Conservation (phyloP, 2,113 vertebrate species). For the Andinoacara biseriatus region DNA sequence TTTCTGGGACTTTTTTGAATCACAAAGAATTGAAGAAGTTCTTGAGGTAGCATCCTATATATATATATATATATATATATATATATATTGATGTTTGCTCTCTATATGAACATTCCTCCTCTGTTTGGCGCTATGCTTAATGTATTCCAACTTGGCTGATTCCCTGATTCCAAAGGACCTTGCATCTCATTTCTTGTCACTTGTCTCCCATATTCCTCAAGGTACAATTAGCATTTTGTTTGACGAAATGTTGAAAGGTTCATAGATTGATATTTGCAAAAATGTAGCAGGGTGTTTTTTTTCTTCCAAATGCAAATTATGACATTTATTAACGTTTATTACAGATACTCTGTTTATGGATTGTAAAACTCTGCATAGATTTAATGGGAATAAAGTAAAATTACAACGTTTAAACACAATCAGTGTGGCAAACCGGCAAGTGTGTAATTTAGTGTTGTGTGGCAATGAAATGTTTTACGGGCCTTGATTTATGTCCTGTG, state of each 20-base stretch:
- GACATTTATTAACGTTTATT: slow-evolving; percentile 99
- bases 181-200: slow-evolving; percentile 99
- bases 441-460: slow-evolving; percentile 98
- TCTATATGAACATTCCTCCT: slow-evolving; percentile 14
- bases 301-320: slow-evolving; percentile 96
- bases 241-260: slow-evolving; percentile 99
- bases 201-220: slow-evolving; percentile 99
- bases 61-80: neutral
- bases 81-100: neutral
- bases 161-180: slow-evolving; percentile 97
- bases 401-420: slow-evolving; percentile 99
- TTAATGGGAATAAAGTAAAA: slow-evolving; percentile 99
- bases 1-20: neutral
- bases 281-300: slow-evolving; percentile 90
- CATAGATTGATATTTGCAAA: slow-evolving; percentile 99
- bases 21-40: neutral
- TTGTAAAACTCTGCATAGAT: slow-evolving; percentile 99
- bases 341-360: slow-evolving; percentile 98
- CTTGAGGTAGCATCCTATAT: neutral
- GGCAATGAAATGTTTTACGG: slow-evolving; percentile 99
- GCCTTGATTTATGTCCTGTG: slow-evolving; percentile 98
- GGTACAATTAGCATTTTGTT: slow-evolving; percentile 99
- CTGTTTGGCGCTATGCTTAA: slow-evolving; percentile 84
- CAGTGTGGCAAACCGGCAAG: slow-evolving; percentile 95
- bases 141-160: slow-evolving; percentile 92